Percentiles rank a stretch among this genome's conserved stretches.
Conservation (phyloP, 2,888 invertebrate genomes). For the Dryobotodes eremita region DNA sequence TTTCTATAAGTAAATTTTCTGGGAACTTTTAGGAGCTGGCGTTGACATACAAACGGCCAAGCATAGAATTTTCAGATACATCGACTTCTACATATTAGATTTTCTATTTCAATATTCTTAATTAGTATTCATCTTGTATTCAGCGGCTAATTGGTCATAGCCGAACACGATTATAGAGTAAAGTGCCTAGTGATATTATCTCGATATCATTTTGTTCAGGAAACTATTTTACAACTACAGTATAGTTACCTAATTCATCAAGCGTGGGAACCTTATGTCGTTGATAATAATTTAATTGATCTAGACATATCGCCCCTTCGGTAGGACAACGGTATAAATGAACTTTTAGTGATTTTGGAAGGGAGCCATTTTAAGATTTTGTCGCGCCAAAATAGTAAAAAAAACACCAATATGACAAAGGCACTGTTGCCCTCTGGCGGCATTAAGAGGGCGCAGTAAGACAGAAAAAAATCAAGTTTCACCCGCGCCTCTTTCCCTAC, state of each 20-base stretch:
- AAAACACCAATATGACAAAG: too few species aligned
- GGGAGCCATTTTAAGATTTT: too few species aligned
- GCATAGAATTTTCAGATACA: not conserved
- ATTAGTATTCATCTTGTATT: not conserved
- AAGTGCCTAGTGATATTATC: not conserved
- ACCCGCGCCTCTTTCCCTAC: too few species aligned
- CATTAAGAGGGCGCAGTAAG: too few species aligned
- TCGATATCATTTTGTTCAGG: not conserved
- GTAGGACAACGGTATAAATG: too few species aligned
- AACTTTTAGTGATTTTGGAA: too few species aligned
- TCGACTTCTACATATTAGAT: accelerated
- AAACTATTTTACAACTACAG: not conserved
- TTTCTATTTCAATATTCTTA: not conserved
- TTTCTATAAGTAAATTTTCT: not conserved
- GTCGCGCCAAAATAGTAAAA: too few species aligned
- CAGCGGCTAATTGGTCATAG: not conserved
- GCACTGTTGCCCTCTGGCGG: too few species aligned
- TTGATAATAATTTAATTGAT: slow-evolving; percentile 16
- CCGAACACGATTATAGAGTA: not conserved
- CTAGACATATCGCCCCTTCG: not conserved
- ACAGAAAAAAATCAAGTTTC: too few species aligned
- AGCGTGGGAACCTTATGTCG: not conserved
- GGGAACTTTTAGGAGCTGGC: not conserved
- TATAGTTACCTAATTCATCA: slow-evolving; percentile 8
- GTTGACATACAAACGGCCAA: not conserved